Percentiles rank a stretch among this genome's conserved stretches.
Conservation (phyloP, 2,113 vertebrate species). For the Chlorodrepanis virens region DNA sequence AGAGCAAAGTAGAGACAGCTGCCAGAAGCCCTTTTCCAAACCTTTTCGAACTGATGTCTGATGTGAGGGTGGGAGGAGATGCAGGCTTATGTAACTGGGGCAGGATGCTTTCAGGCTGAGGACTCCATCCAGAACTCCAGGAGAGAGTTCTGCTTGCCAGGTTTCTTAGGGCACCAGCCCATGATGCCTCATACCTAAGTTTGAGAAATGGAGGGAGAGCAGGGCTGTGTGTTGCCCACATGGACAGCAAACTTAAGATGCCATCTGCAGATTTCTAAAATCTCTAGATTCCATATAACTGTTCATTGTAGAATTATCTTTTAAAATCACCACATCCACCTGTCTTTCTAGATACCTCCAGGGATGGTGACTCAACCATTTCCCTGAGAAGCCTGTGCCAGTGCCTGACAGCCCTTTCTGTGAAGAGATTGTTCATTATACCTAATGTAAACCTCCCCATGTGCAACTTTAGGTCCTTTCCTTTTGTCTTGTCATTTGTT, state of each 20-base stretch:
- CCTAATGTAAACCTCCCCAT: neutral
- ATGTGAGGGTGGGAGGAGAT: neutral
- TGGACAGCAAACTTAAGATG: neutral
- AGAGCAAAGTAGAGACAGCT: neutral
- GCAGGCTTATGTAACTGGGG: neutral
- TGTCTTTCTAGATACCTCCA: neutral
- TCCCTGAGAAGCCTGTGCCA: neutral
- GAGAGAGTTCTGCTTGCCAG: neutral
- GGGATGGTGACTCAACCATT: neutral
- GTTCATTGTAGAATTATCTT: neutral
- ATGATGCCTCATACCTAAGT: accelerated
- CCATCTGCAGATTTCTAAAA: neutral
- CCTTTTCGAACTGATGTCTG: neutral
- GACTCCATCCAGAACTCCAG: neutral
- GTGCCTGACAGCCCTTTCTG: neutral
- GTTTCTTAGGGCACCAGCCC: neutral
- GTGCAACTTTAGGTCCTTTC: neutral
- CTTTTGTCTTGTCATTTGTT: neutral
- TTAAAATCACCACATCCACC: neutral
- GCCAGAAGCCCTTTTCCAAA: neutral
- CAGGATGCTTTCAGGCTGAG: neutral
- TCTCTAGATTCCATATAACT: neutral
- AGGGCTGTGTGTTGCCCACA: neutral
- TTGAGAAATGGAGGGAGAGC: neutral
- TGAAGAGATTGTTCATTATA: neutral